phyloP scores from a whole-genome alignment of 1,140 invertebrate species.

The Lepeophtheirus salmonis region DNA sequence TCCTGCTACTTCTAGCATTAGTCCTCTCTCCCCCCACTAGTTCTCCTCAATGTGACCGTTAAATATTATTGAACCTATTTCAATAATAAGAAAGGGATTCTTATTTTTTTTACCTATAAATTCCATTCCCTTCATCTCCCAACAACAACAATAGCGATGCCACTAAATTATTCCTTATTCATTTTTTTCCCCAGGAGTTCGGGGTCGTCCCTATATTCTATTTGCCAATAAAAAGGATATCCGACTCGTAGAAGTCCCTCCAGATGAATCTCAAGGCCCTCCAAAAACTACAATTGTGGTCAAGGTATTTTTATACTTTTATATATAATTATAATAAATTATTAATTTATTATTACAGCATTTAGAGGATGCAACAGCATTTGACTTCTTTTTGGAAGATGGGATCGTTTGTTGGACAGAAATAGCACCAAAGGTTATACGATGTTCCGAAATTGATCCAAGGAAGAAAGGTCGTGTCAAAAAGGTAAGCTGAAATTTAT shows the following conservation, averaged over 20 bases:
- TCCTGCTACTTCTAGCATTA: no score
- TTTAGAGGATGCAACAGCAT: conserved; percentile 8
- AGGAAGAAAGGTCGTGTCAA: neutral
- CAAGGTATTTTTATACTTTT: neutral
- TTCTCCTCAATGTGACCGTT: no score
- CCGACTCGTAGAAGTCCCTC: conserved; percentile 13
- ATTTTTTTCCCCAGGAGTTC: neutral
- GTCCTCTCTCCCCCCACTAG: no score
- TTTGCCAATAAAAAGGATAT: conserved; percentile 13
- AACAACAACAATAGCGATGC: no score
- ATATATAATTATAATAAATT: neutral
- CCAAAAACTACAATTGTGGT: conserved; percentile 10
- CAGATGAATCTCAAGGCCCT: neutral
- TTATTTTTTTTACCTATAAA: no score
- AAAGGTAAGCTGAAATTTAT: no score
- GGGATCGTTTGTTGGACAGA: conserved; percentile 14
- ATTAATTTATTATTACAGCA: neutral
- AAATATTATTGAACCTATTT: no score
- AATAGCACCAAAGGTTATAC: conserved; percentile 1
- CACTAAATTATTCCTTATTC: no score
- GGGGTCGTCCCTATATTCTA: neutral
- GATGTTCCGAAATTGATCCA: conserved; percentile 15
- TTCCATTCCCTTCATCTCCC: no score
- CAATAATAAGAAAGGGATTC: no score
- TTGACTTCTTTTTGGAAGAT: conserved; percentile 12